phyloP scores from a whole-genome alignment of 2,113 vertebrate genomes.

The Todiramphus chloris region DNA sequence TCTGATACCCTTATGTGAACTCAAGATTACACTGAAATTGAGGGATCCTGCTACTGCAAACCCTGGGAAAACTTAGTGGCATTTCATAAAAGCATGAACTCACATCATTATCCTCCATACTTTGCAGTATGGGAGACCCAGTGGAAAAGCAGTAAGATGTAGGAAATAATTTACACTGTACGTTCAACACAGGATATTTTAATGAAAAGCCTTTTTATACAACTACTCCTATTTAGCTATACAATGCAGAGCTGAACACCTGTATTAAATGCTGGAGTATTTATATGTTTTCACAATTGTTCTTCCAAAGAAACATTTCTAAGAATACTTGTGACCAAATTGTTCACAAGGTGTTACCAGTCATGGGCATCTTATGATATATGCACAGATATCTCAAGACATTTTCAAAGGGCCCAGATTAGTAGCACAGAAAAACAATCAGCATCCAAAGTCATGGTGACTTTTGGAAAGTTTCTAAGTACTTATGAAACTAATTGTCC shows the following conservation, averaged over 20 bases:
- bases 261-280: neutral
- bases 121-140: neutral
- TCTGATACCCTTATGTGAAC: neutral
- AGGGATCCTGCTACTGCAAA: neutral
- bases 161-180: neutral
- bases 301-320: neutral
- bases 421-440: neutral
- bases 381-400: neutral
- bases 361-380: neutral
- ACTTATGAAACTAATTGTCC: neutral
- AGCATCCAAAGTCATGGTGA: neutral
- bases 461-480: neutral
- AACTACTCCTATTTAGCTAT: neutral
- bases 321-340: neutral
- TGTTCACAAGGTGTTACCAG: rapidly evolving
- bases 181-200: neutral
- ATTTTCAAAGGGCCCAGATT: neutral
- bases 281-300: neutral
- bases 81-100: neutral
- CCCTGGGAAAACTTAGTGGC: neutral
- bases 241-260: neutral
- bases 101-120: too few species aligned
- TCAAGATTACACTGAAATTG: neutral
- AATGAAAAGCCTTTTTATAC: rapidly evolving
- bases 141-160: neutral